Conservation (phyloP, 2,888 invertebrate species). For the Eulithis prunata region DNA sequence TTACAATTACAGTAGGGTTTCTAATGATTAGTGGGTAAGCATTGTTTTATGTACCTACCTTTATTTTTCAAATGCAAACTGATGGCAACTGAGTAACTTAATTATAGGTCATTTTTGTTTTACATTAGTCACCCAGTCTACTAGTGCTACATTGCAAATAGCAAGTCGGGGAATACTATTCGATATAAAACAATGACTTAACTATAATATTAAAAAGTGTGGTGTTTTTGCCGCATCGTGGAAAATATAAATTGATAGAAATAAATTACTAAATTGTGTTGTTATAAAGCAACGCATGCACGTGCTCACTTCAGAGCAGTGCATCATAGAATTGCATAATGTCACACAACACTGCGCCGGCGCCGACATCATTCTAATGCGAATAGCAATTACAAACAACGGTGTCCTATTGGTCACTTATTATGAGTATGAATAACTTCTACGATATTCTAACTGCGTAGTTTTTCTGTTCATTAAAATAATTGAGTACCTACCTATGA, state of each 20-base stretch:
- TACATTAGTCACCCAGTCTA: no score
- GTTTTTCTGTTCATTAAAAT: not conserved
- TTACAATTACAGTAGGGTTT: no score
- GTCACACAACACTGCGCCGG: constrained; percentile 37
- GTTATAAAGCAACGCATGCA: not conserved
- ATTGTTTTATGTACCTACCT: no score
- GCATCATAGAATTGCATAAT: constrained; percentile 37
- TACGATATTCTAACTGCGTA: constrained; percentile 9
- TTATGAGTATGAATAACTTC: constrained; percentile 1
- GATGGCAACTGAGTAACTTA: no score
- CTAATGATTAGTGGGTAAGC: no score
- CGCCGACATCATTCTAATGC: constrained; percentile 25
- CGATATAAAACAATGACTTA: no score
- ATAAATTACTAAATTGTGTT: not conserved
- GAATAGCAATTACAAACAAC: constrained; percentile 18
- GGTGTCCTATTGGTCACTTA: constrained; percentile 2
- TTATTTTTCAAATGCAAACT: no score
- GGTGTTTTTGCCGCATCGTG: not conserved
- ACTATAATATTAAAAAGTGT: no score
- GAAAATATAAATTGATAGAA: not conserved
- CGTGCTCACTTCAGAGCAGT: constrained; percentile 16
- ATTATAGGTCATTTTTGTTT: no score
- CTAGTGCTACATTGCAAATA: no score
- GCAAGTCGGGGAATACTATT: no score
- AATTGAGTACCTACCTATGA: no score